These are phyloP conservation scores for Bufo gargarizans DNA, from an alignment of 2,113 vertebrate genomes.

Conservation along the genomic window DNA sequence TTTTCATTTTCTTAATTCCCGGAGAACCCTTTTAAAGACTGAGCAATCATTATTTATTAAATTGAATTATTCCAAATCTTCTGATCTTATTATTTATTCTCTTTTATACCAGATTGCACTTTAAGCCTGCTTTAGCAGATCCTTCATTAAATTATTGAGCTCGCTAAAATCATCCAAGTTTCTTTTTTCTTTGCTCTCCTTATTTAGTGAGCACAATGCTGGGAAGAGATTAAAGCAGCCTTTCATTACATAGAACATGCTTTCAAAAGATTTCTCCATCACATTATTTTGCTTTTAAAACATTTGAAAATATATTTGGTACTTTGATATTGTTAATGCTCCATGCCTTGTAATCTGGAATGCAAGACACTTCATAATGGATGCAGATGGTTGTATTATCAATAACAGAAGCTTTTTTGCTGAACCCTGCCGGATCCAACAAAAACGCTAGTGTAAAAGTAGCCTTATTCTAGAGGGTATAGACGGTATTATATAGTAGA, in stretches of 20 bases:
- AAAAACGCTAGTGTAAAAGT: too few species aligned
- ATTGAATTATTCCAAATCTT: constrained; percentile 45
- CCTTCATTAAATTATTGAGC: constrained; percentile 43
- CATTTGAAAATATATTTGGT: constrained; percentile 21
- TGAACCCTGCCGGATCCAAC: too few species aligned
- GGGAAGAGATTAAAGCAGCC: constrained; percentile 44
- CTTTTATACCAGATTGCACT: constrained; percentile 50
- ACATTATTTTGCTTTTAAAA: neutral
- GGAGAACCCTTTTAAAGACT: neutral
- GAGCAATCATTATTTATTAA: constrained; percentile 50
- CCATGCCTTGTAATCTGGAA: neutral
- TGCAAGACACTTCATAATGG: neutral
- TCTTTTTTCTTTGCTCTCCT: constrained; percentile 35
- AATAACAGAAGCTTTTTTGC: too few species aligned
- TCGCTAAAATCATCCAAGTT: constrained; percentile 29
- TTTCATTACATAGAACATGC: constrained; percentile 26
- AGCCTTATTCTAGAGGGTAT: too few species aligned
- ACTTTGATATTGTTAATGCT: constrained; percentile 16
- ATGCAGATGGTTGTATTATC: too few species aligned
- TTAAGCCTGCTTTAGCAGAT: constrained; percentile 40
- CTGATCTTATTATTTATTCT: constrained; percentile 52
- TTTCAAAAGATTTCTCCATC: constrained; percentile 10
- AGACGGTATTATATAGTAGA: neutral
- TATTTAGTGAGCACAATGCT: constrained; percentile 15
- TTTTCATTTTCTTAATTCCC: too few species aligned